These are phyloP conservation scores for Gnathonemus longibarbis DNA, from an alignment of 2,113 vertebrate species.

Conservation along the genomic window DNA sequence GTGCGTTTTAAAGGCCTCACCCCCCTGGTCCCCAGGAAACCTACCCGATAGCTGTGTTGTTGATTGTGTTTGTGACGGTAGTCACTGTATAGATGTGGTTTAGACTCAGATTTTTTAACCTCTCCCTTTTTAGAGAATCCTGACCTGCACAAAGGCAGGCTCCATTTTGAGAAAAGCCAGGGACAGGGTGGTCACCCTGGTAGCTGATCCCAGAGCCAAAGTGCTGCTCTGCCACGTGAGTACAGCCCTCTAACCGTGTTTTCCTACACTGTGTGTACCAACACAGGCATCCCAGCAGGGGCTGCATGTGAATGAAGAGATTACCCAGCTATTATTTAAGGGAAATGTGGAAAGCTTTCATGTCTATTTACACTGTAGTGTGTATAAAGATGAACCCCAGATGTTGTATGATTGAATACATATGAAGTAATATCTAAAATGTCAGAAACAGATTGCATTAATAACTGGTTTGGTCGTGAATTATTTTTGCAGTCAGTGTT, in stretches of 20 bases:
- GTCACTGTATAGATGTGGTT: not conserved
- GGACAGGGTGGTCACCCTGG: constrained; percentile 76
- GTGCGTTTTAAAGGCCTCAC: constrained; percentile 41
- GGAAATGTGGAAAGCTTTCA: not conserved
- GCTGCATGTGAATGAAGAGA: not conserved
- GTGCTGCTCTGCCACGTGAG: constrained; percentile 88
- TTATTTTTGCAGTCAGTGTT: not conserved
- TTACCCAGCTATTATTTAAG: not conserved
- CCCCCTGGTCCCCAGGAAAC: no score
- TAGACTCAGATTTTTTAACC: not conserved
- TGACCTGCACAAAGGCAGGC: constrained; percentile 77
- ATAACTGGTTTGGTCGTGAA: not conserved
- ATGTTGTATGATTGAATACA: not conserved
- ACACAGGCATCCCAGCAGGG: not conserved
- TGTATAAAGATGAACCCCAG: not conserved
- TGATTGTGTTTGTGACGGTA: not conserved
- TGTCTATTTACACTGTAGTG: not conserved
- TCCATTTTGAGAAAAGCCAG: constrained; percentile 84
- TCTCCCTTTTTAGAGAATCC: constrained; percentile 64
- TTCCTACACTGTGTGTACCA: not conserved
- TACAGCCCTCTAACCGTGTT: constrained; percentile 26
- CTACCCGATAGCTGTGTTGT: not conserved
- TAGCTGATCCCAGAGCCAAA: constrained; percentile 63
- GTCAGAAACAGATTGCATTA: not conserved
- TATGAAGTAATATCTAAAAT: not conserved